Conservation (phyloP, 2,113 vertebrate species). For the Neopipo cinnamomea region DNA sequence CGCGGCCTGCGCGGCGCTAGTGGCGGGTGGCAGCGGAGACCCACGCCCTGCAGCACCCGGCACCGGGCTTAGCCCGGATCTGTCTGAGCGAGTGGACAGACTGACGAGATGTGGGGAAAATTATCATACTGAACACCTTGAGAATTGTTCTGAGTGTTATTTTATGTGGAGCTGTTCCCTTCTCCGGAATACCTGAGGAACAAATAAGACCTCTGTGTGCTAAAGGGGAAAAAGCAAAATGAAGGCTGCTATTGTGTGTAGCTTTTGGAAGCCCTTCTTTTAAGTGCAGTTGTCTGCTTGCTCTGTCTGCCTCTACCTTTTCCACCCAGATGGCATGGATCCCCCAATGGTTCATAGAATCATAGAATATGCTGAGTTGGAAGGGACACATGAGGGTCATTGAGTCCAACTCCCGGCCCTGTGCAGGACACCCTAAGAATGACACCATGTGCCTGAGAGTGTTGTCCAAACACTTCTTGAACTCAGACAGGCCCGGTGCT, state of each 20-base stretch:
- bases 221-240: not conserved
- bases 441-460: not conserved
- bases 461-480: not conserved
- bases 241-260: not conserved
- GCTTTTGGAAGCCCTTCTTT: not conserved
- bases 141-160: not conserved
- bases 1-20: not conserved
- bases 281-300: not conserved
- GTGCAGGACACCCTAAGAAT: not conserved
- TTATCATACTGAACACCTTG: not conserved
- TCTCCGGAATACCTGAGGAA: not conserved
- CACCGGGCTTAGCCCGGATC: not conserved
- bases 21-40: constrained; percentile 49
- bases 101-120: not conserved
- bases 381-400: not conserved
- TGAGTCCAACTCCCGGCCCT: not conserved
- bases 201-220: not conserved
- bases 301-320: not conserved
- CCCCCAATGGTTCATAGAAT: not conserved
- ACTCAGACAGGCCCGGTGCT: not conserved
- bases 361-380: not conserved
- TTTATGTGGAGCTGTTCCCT: not conserved
- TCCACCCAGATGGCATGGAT: accelerated
- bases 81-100: not conserved
- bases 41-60: not conserved